phyloP scores from a whole-genome alignment of 2,113 vertebrate species.

The Pampusana beccarii region DNA sequence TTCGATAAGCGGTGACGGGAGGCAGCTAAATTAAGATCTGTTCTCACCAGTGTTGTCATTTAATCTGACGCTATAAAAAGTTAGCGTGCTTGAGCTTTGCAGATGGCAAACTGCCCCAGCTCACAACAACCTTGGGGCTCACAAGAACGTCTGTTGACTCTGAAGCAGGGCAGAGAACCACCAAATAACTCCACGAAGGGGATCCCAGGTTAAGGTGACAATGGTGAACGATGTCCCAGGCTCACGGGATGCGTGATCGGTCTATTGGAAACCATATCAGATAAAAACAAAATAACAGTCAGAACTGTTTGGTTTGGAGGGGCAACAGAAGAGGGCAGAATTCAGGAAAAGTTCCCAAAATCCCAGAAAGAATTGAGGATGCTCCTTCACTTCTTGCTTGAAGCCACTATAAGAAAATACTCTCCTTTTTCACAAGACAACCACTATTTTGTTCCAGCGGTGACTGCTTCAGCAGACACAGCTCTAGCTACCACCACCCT shows the following conservation, averaged over 20 bases:
- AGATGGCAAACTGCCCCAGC: background rate
- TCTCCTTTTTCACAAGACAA: background rate
- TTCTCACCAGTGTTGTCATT: background rate
- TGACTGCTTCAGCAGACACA: background rate
- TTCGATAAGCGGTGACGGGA: background rate
- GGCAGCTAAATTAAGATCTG: background rate
- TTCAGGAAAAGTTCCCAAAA: background rate
- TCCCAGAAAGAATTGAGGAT: background rate
- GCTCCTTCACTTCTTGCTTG: background rate
- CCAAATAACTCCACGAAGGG: background rate
- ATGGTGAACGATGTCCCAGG: background rate
- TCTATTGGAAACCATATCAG: background rate
- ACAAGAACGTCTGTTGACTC: background rate
- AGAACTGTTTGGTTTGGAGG: background rate
- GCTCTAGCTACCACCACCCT: background rate
- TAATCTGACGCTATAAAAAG: background rate
- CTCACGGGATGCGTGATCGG: accelerated
- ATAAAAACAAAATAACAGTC: background rate
- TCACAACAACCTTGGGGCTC: background rate
- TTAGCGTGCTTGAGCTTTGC: background rate
- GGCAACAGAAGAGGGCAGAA: background rate
- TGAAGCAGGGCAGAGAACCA: background rate
- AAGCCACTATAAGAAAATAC: background rate
- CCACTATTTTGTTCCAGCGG: background rate
- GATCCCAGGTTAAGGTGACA: background rate